Conservation (phyloP, 1,140 invertebrate genomes). For the Musca vetustissima region DNA sequence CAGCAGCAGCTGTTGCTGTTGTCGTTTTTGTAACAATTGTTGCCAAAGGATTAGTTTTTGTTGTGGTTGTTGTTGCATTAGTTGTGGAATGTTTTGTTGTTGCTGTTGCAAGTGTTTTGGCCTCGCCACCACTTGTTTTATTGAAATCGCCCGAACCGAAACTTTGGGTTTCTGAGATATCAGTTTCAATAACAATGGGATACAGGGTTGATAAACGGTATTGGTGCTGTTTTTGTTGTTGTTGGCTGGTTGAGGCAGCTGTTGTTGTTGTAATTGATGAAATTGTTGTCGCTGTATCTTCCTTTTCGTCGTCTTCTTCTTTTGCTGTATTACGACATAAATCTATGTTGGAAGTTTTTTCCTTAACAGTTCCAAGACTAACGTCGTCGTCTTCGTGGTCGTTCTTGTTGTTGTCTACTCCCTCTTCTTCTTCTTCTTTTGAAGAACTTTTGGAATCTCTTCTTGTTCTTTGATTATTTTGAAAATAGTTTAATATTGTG, state of each 20-base stretch:
- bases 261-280: slow-evolving; percentile 1
- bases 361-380: background rate
- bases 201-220: background rate
- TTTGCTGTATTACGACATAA: too few species aligned
- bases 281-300: background rate
- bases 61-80: background rate
- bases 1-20: background rate
- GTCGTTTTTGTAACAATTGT: background rate
- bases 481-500: background rate
- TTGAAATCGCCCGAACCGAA: background rate
- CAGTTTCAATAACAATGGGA: slow-evolving; percentile 22
- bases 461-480: too few species aligned
- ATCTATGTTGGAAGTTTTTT: background rate
- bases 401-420: too few species aligned
- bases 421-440: too few species aligned
- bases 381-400: background rate
- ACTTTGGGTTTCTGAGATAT: background rate
- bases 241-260: background rate
- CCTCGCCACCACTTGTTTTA: too few species aligned
- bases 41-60: background rate
- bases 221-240: background rate
- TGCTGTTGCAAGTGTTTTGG: too few species aligned
- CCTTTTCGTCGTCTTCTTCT: too few species aligned
- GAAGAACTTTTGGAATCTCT: too few species aligned
- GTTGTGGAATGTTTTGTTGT: background rate